Percentiles rank a stretch among this genome's conserved stretches.
These are phyloP conservation scores for Hemiscyllium ocellatum DNA, from an alignment of 2,113 vertebrate genomes.

Conservation along the genomic window DNA sequence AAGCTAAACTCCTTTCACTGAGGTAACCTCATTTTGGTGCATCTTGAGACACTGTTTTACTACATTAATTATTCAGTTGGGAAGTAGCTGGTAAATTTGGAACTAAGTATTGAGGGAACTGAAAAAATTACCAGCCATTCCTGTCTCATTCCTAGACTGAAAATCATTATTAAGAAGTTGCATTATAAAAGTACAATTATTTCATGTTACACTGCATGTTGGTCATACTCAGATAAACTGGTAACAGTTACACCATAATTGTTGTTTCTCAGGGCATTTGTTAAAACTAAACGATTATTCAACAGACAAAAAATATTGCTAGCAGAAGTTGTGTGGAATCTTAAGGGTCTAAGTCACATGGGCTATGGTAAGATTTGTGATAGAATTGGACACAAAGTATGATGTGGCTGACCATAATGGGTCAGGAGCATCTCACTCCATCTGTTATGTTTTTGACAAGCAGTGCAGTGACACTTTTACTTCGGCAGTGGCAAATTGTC, in stretches of 20 bases:
- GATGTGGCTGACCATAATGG: too few species aligned
- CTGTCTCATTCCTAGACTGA: not conserved
- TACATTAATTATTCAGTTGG: not conserved
- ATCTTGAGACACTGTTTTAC: not conserved
- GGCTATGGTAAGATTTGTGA: too few species aligned
- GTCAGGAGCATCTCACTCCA: too few species aligned
- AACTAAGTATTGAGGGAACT: not conserved
- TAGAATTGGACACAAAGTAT: too few species aligned
- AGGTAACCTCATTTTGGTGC: too few species aligned
- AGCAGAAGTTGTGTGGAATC: not conserved
- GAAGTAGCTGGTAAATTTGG: not conserved
- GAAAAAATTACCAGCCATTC: not conserved
- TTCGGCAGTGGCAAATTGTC: too few species aligned
- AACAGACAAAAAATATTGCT: not conserved
- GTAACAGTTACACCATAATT: not conserved
- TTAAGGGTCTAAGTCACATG: too few species aligned
- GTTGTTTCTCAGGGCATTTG: not conserved
- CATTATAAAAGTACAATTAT: not conserved
- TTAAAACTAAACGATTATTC: not conserved
- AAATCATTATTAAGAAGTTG: too few species aligned
- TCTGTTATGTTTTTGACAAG: too few species aligned
- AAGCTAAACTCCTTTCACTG: too few species aligned
- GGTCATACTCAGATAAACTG: not conserved
- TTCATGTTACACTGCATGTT: not conserved
- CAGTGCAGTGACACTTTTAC: too few species aligned